A percentile compares a stretch with the other conserved stretches of the same genome.
These are phyloP conservation scores for Neuroscelio doddi DNA, from an alignment of 2,888 invertebrate genomes.

Conservation along the genomic window DNA sequence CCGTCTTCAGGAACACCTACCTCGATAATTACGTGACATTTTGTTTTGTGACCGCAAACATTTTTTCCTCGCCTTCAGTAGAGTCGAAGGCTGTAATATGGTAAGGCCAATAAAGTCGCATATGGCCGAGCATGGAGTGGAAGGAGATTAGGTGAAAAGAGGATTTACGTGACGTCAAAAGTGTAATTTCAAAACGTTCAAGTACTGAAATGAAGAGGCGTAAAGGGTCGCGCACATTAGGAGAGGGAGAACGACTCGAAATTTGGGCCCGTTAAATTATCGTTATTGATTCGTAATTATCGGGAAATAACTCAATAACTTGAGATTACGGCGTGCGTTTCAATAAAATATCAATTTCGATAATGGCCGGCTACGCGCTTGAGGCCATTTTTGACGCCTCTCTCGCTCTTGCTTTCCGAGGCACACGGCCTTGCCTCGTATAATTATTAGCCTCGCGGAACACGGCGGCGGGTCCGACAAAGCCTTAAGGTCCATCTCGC, in stretches of 20 bases:
- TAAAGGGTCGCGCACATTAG: background rate
- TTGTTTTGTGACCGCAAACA: slow-evolving; percentile 61
- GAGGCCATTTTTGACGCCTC: slow-evolving; percentile 70
- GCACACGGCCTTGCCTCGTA: slow-evolving; percentile 53
- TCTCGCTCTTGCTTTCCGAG: slow-evolving; percentile 50
- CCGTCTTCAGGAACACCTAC: slow-evolving; percentile 59
- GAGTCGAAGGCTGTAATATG: slow-evolving; percentile 16
- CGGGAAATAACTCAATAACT: slow-evolving; percentile 67
- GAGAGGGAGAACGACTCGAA: background rate
- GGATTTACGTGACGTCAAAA: slow-evolving; percentile 20
- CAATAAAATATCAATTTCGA: slow-evolving; percentile 71
- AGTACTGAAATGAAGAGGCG: background rate
- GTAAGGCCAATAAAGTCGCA: slow-evolving; percentile 17
- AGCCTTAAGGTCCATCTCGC: slow-evolving; percentile 43
- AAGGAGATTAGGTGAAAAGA: slow-evolving; percentile 38
- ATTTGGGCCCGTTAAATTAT: slow-evolving; percentile 57
- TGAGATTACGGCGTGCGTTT: slow-evolving; percentile 53
- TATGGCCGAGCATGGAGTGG: slow-evolving; percentile 3
- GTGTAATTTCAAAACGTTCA: slow-evolving; percentile 9
- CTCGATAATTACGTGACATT: slow-evolving; percentile 67
- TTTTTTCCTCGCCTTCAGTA: slow-evolving; percentile 54
- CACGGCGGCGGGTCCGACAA: slow-evolving; percentile 69
- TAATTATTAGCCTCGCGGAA: slow-evolving; percentile 70
- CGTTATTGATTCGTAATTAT: slow-evolving; percentile 66
- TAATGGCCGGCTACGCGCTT: slow-evolving; percentile 58